Evolutionary conservation across 1,140 invertebrate genomes (phyloP).

Genomic region (Cardiocondyla obscurior): DNA sequence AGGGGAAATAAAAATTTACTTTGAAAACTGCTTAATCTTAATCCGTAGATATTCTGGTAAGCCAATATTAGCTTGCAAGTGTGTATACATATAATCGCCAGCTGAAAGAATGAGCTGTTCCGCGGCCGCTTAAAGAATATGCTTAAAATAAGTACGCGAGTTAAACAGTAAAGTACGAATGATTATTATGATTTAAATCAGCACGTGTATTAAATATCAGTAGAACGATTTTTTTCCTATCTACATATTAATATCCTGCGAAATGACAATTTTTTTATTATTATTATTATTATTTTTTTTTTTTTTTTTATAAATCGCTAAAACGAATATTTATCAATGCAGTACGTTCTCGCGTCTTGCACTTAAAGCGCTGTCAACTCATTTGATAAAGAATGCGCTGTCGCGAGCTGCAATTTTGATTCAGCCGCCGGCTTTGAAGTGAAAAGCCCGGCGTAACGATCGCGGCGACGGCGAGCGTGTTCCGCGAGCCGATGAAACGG

Average conservation of each 20-base stretch:
- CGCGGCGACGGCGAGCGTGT: background rate
- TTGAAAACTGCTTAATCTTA: slow-evolving; percentile 32
- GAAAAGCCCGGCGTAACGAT: slow-evolving; percentile 7
- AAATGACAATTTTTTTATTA: slow-evolving; percentile 37
- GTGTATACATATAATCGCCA: background rate
- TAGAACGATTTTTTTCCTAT: no score
- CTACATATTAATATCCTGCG: no score
- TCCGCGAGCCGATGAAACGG: slow-evolving; percentile 18
- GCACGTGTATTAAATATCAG: no score
- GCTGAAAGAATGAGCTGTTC: background rate
- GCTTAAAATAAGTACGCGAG: background rate
- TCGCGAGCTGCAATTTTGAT: slow-evolving; percentile 25
- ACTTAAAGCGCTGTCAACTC: background rate
- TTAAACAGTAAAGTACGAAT: no score
- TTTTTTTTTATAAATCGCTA: slow-evolving; percentile 39
- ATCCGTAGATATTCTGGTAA: background rate
- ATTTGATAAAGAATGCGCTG: slow-evolving; percentile 51
- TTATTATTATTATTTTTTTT: no score
- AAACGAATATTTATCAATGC: slow-evolving; percentile 55
- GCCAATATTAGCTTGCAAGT: background rate
- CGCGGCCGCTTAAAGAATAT: background rate
- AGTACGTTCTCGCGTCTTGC: slow-evolving; percentile 40
- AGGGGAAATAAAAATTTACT: slow-evolving; percentile 35
- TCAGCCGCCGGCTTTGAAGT: slow-evolving; percentile 24
- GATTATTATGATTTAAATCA: no score